These are phyloP conservation scores for Semotilus atromaculatus DNA, from an alignment of 2,797 vertebrate genomes.

Conservation along the genomic window DNA sequence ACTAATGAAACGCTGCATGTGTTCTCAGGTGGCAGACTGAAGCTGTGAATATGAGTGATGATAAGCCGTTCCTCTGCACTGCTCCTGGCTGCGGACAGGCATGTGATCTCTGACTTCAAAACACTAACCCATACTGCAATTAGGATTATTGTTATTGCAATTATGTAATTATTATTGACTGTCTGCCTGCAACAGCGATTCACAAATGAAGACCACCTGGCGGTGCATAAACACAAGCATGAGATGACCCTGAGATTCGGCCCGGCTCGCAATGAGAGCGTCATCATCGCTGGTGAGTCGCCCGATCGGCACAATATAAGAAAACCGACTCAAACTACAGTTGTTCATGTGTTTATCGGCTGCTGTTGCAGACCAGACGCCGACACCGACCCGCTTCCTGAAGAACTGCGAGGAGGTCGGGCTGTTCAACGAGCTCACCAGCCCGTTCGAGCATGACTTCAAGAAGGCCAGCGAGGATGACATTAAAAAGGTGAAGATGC, in stretches of 20 bases:
- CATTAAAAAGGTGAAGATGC: slow-evolving; percentile 89
- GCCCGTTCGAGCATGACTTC: slow-evolving; percentile 99
- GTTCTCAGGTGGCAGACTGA: slow-evolving; percentile 85
- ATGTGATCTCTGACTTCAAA: slow-evolving; percentile 57
- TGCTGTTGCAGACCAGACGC: slow-evolving; percentile 93
- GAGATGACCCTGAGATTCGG: slow-evolving; percentile 99
- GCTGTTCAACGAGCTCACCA: slow-evolving; percentile 97
- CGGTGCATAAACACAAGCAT: slow-evolving; percentile 99
- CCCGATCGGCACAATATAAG: background rate
- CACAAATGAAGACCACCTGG: slow-evolving; percentile 99
- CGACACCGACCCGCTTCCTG: slow-evolving; percentile 98
- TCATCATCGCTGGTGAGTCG: slow-evolving; percentile 95
- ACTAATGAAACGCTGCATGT: background rate
- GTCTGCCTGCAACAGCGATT: slow-evolving; percentile 84
- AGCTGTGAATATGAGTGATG: slow-evolving; percentile 99
- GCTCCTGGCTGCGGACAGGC: slow-evolving; percentile 99
- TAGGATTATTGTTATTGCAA: no score
- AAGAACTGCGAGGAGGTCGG: slow-evolving; percentile 99
- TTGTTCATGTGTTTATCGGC: background rate
- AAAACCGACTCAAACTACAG: no score
- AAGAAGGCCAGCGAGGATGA: slow-evolving; percentile 98
- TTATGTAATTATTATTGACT: no score
- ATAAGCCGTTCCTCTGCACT: slow-evolving; percentile 99
- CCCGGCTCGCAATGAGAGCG: slow-evolving; percentile 95
- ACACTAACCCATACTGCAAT: background rate